phyloP scores from a whole-genome alignment of 2,888 invertebrate genomes.

The Melinaea marsaeus region DNA sequence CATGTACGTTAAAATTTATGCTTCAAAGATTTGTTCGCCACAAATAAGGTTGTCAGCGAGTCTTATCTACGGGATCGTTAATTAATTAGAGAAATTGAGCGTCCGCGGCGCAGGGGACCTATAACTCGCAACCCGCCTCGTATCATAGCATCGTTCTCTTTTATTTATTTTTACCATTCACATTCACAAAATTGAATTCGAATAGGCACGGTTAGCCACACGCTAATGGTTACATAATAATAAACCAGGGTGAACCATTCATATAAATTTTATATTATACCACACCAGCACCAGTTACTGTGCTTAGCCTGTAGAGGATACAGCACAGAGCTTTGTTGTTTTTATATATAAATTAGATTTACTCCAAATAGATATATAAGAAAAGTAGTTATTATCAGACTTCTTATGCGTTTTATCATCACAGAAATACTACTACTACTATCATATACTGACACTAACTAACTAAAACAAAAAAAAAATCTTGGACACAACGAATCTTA shows the following conservation, averaged over 20 bases:
- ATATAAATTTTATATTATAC: neutral
- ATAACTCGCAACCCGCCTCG: slow-evolving; percentile 75
- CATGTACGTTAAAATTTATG: slow-evolving; percentile 76
- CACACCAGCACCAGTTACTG: neutral
- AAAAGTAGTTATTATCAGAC: too few relatives aligned
- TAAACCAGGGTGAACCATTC: slow-evolving; percentile 13
- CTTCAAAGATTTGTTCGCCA: slow-evolving; percentile 75
- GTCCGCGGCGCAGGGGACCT: slow-evolving; percentile 71
- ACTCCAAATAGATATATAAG: too few relatives aligned
- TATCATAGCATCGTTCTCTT: slow-evolving; percentile 72
- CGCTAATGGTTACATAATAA: slow-evolving; percentile 23
- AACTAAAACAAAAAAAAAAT: too few relatives aligned
- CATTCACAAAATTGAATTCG: slow-evolving; percentile 74
- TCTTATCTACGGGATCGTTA: slow-evolving; percentile 76
- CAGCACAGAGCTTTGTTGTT: too few relatives aligned
- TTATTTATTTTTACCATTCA: slow-evolving; percentile 76
- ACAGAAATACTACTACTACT: too few relatives aligned
- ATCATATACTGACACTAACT: too few relatives aligned
- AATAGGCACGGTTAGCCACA: slow-evolving; percentile 44
- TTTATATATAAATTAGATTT: too few relatives aligned
- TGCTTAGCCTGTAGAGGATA: too few relatives aligned
- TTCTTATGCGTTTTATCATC: too few relatives aligned
- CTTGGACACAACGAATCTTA: too few relatives aligned
- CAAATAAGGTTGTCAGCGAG: slow-evolving; percentile 77
- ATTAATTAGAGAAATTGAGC: slow-evolving; percentile 79